phyloP scores from a whole-genome alignment of 2,888 invertebrate genomes.

The Philopedon plagiatum region DNA sequence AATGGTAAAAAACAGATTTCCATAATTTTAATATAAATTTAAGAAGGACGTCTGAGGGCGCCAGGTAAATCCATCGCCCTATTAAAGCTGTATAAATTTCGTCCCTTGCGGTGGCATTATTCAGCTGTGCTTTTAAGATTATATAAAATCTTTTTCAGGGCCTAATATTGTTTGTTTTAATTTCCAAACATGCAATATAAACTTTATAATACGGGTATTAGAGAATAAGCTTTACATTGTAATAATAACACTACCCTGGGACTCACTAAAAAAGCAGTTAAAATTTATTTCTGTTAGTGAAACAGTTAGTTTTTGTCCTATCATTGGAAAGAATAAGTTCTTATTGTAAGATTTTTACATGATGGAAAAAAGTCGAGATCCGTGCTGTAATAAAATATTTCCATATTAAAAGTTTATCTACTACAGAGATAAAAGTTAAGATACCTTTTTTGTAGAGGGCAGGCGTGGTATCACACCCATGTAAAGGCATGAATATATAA shows the following conservation, averaged over 20 bases:
- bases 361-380: too few relatives aligned
- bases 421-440: too few relatives aligned
- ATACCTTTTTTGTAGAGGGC: too few relatives aligned
- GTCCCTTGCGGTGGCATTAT: slow-evolving; percentile 26
- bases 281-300: too few relatives aligned
- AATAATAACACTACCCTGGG: neutral
- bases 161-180: slow-evolving; percentile 14
- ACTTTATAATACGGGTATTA: neutral
- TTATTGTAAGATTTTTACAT: too few relatives aligned
- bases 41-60: slow-evolving; percentile 38
- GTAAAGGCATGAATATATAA: too few relatives aligned
- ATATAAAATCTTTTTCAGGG: slow-evolving; percentile 5
- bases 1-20: slow-evolving; percentile 47
- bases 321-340: too few relatives aligned
- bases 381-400: too few relatives aligned
- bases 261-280: too few relatives aligned
- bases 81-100: slow-evolving; percentile 42
- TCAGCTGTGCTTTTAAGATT: slow-evolving; percentile 23
- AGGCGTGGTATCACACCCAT: too few relatives aligned
- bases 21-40: slow-evolving; percentile 52
- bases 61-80: slow-evolving; percentile 41
- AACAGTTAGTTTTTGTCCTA: too few relatives aligned
- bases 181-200: neutral
- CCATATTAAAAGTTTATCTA: too few relatives aligned
- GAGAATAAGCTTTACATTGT: neutral